Conservation (phyloP, 1,140 invertebrate species). For the Lasaia peninsularis region DNA sequence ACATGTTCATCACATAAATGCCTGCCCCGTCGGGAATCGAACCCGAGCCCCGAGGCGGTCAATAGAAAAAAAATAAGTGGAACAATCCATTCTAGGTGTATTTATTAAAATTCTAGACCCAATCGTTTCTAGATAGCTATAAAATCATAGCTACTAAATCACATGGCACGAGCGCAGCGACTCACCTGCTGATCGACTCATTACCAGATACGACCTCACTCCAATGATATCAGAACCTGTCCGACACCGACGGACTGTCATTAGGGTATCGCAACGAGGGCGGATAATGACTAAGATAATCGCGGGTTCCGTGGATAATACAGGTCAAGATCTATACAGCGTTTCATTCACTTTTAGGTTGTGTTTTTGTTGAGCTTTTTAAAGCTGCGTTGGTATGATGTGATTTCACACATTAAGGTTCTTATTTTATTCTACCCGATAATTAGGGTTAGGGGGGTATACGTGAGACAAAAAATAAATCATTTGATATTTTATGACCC, state of each 20-base stretch:
- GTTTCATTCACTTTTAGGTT: too few relatives aligned
- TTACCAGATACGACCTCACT: conserved; percentile 49
- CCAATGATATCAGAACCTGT: conserved; percentile 49
- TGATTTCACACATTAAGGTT: too few relatives aligned
- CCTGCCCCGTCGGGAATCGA: too few relatives aligned
- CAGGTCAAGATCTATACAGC: conserved; percentile 44
- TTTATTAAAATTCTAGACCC: background rate
- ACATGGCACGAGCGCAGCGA: conserved; percentile 33
- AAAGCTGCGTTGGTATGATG: background rate
- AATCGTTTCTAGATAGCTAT: conserved; percentile 13
- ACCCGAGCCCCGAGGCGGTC: too few relatives aligned
- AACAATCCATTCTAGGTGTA: background rate
- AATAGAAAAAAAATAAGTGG: background rate
- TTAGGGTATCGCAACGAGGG: conserved; percentile 42
- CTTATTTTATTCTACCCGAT: too few relatives aligned
- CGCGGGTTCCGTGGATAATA: conserved; percentile 31
- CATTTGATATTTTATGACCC: too few relatives aligned
- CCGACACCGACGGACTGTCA: conserved; percentile 43
- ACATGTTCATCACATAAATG: too few relatives aligned
- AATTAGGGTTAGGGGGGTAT: too few relatives aligned
- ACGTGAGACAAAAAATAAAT: too few relatives aligned
- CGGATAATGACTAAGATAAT: conserved; percentile 34
- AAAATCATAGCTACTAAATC: conserved; percentile 30
- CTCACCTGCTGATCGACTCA: conserved; percentile 50
- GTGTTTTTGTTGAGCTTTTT: too few relatives aligned